Evolutionary conservation across 2,888 invertebrate species (phyloP).

Genomic region (Ptilodon capucinus): DNA sequence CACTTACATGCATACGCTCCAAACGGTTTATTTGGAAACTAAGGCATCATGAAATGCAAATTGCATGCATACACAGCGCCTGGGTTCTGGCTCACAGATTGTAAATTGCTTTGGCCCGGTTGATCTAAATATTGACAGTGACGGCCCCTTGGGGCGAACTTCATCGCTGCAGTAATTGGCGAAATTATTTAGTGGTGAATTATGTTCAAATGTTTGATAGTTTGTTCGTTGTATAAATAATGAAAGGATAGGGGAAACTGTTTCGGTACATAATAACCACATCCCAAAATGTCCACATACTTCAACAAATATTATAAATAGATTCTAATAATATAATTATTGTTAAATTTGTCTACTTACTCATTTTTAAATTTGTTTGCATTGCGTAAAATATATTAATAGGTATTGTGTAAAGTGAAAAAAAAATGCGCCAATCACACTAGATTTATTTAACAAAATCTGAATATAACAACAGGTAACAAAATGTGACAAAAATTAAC

Average conservation of each 20-base stretch:
- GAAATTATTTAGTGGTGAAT: conserved; percentile 8
- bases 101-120: conserved; percentile 52
- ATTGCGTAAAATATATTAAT: neutral
- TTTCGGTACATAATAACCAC: too few relatives aligned
- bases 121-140: conserved; percentile 47
- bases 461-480: conserved; percentile 11
- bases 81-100: conserved; percentile 44
- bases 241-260: too few relatives aligned
- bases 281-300: too few relatives aligned
- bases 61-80: conserved; percentile 48
- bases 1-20: conserved; percentile 35
- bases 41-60: conserved; percentile 49
- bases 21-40: conserved; percentile 29
- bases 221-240: neutral
- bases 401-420: neutral
- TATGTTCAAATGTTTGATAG: neutral
- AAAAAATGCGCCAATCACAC: conserved; percentile 5
- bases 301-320: too few relatives aligned
- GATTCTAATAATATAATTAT: too few relatives aligned
- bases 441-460: conserved; percentile 22
- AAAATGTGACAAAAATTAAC: conserved; percentile 19
- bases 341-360: too few relatives aligned
- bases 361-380: too few relatives aligned
- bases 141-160: conserved; percentile 20
- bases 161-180: conserved; percentile 21